Conservation (phyloP, 2,797 vertebrate species). For the Lithobates pipiens region DNA sequence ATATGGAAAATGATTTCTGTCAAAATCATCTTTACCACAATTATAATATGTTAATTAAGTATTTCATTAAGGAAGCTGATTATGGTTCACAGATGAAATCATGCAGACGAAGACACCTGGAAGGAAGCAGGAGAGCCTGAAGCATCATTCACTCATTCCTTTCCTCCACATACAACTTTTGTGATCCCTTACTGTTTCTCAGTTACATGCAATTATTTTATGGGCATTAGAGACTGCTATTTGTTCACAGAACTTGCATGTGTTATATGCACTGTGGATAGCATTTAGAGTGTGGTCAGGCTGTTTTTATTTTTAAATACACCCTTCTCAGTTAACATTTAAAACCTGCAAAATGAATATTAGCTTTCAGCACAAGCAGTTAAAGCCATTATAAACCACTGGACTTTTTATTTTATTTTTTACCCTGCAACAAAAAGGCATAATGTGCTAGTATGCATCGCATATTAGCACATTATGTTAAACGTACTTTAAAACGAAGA, state of each 20-base stretch:
- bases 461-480: too few species aligned
- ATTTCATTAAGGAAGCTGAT: conserved; percentile 99
- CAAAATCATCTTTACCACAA: conserved; percentile 99
- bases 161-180: conserved; percentile 40
- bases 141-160: conserved; percentile 70
- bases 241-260: not conserved
- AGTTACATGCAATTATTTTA: not conserved
- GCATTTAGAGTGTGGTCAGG: not conserved
- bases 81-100: conserved; percentile 97
- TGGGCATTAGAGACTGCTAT: not conserved
- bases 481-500: too few species aligned
- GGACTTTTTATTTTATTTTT: too few species aligned
- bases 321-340: not conserved
- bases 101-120: conserved; percentile 92
- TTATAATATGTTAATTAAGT: conserved; percentile 99
- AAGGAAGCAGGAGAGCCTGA: conserved; percentile 87
- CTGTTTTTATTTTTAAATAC: too few species aligned
- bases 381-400: too few species aligned
- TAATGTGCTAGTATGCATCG: too few species aligned
- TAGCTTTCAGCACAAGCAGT: too few species aligned
- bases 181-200: conserved; percentile 39
- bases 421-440: too few species aligned
- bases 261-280: not conserved
- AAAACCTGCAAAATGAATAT: not conserved
- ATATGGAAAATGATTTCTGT: conserved; percentile 99